Percentiles rank a stretch among this genome's conserved stretches.
Evolutionary conservation across 2,113 vertebrate genomes (phyloP).

Genomic region (Chamaea fasciata): DNA sequence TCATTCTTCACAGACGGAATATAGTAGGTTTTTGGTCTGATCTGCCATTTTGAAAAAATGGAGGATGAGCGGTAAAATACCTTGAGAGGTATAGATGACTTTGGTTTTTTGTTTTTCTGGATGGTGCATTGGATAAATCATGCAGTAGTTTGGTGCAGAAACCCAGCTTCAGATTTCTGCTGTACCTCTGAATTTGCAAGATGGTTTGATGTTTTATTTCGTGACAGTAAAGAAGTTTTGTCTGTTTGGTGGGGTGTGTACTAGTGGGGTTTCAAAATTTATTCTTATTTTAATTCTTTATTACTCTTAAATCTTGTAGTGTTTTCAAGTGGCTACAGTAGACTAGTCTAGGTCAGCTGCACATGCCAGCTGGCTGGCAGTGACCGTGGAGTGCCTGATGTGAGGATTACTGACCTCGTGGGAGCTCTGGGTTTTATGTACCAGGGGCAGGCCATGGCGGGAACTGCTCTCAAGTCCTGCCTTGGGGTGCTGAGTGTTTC

Average conservation of each 20-base stretch:
- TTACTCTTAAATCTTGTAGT: neutral
- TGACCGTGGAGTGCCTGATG: neutral
- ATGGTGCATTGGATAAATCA: neutral
- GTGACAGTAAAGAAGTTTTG: neutral
- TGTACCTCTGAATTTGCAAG: neutral
- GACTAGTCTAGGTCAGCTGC: neutral
- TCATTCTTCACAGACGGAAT: neutral
- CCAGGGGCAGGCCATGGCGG: accelerated
- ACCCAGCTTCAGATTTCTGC: neutral
- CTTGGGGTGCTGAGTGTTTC: neutral
- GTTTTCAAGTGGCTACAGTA: neutral
- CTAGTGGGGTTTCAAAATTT: neutral
- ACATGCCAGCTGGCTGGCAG: neutral
- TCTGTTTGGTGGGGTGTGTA: neutral
- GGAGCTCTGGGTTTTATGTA: neutral
- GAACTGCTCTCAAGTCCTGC: neutral
- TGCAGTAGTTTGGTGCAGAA: neutral
- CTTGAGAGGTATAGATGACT: neutral
- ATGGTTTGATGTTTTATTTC: neutral
- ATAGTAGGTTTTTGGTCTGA: neutral
- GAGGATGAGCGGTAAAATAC: neutral
- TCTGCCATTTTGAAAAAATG: neutral
- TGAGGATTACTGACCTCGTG: neutral
- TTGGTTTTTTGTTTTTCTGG: neutral
- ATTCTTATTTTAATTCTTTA: neutral